Conservation (phyloP, 2,113 vertebrate species). For the Pleuronectes platessa region DNA sequence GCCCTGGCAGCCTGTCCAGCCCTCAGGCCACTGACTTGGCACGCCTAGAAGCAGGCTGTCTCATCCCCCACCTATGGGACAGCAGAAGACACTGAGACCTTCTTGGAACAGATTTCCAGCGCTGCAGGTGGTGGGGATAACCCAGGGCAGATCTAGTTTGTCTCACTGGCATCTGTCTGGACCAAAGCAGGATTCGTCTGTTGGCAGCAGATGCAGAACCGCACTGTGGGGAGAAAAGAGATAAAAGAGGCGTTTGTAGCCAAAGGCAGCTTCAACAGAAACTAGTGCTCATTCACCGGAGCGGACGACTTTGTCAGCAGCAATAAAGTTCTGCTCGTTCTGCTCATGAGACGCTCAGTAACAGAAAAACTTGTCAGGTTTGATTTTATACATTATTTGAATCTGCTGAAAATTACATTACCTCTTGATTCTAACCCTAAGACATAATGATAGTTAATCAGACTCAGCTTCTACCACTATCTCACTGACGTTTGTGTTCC, state of each 20-base stretch:
- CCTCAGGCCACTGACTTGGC: conserved; percentile 45
- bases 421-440: neutral
- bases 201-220: conserved; percentile 9
- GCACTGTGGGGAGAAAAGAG: neutral
- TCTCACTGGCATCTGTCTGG: conserved; percentile 33
- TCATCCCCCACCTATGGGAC: conserved; percentile 36
- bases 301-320: conserved; percentile 2
- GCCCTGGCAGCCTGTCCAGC: conserved; percentile 15
- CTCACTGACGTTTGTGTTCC: neutral
- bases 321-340: neutral
- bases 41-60: conserved; percentile 46
- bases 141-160: conserved; percentile 41
- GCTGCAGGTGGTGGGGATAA: conserved; percentile 49
- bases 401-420: neutral
- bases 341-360: neutral
- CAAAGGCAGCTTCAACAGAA: neutral
- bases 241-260: neutral
- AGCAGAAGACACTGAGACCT: conserved; percentile 27
- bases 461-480: neutral
- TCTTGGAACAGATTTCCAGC: conserved; percentile 42
- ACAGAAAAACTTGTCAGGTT: neutral
- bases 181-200: neutral
- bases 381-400: neutral
- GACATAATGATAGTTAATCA: conserved; percentile 8
- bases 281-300: conserved; percentile 1